Evolutionary conservation across 2,888 invertebrate species (phyloP).

Genomic region (Drosophila nr. medialis): DNA sequence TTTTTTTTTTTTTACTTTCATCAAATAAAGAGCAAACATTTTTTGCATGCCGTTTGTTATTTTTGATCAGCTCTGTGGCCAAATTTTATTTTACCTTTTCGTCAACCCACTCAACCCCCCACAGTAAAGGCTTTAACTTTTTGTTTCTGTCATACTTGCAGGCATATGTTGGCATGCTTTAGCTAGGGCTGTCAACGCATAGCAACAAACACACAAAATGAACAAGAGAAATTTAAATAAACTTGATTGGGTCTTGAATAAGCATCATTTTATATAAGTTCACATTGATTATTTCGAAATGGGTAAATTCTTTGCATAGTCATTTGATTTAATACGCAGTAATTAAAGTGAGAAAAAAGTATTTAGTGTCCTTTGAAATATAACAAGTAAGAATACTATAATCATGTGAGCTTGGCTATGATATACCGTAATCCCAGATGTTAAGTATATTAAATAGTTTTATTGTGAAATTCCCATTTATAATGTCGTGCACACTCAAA

Average conservation of each 20-base stretch:
- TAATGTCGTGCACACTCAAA: background rate
- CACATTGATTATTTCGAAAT: no score
- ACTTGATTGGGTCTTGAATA: background rate
- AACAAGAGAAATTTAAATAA: constrained; percentile 4
- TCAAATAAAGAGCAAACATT: constrained; percentile 50
- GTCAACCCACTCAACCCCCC: constrained; percentile 9
- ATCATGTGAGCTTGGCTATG: no score
- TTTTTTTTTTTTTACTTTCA: constrained; percentile 15
- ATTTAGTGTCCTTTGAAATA: no score
- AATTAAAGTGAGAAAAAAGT: background rate
- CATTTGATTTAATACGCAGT: no score
- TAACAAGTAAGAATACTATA: no score
- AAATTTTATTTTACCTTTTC: constrained; percentile 40
- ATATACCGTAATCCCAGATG: background rate
- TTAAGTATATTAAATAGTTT: background rate
- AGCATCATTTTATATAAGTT: background rate
- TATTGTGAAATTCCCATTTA: background rate
- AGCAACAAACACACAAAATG: background rate
- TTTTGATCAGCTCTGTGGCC: constrained; percentile 59
- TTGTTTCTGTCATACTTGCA: constrained; percentile 20
- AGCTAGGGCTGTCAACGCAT: background rate
- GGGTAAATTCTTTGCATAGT: background rate
- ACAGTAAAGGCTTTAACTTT: background rate
- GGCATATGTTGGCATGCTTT: constrained; percentile 9
- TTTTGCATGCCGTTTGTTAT: constrained; percentile 71